Base-by-base conservation (phyloP, 2,888 invertebrate species). In the Hyalella azteca region DNA sequence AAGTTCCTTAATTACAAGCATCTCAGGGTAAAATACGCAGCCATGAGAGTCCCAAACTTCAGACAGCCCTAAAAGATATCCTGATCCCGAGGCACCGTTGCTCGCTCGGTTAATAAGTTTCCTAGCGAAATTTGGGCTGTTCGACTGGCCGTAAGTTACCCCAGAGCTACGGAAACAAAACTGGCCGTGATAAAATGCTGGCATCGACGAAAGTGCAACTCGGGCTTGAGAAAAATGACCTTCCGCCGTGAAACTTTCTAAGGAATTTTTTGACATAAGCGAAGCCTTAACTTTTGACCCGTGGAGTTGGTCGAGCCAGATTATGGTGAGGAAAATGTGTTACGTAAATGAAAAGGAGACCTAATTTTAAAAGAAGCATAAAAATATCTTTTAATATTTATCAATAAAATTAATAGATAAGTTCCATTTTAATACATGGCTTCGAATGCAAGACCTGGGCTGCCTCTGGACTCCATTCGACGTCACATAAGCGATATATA, bases 71-170 rank as follows among this genome's bases (percentile, higher is more conserved):
- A 29, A 54, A 54, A 54, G 54, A 54, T 54, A 22, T 54, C 54
- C 9, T 26, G 26, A 29, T 26, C 29, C 29, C 54, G 26, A 26
- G 4, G 13, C 11, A 11, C 11, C 36, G 36, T 66, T 66, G 36
- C 36, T n/a, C 11, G 13, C 13, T 19, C 66, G 19, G 66, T 66
- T 66, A 66, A 66, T 66, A 66, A 66, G 39, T 66, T 66, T 36
- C 36, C 36, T 7, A 66, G 26, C 32, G 66, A 66, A 66, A 66
- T 66, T 36, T 66, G 36, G 66, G 66, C 36, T 66, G 66, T 66
- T 66, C 66, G 66, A 66, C 66, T 66, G 66, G 66, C 66, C 66
- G 36, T 66, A 66, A 66, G 66, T 66, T 66, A 66, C 66, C 66
- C 19, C 3, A 4, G 19, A 36, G 66, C 66, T 66, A 32, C 32